Evolutionary conservation across 2,888 invertebrate species (phyloP), one percentile per base, ranked within the genome.

Genomic region (Notodromas monacha): DNA sequence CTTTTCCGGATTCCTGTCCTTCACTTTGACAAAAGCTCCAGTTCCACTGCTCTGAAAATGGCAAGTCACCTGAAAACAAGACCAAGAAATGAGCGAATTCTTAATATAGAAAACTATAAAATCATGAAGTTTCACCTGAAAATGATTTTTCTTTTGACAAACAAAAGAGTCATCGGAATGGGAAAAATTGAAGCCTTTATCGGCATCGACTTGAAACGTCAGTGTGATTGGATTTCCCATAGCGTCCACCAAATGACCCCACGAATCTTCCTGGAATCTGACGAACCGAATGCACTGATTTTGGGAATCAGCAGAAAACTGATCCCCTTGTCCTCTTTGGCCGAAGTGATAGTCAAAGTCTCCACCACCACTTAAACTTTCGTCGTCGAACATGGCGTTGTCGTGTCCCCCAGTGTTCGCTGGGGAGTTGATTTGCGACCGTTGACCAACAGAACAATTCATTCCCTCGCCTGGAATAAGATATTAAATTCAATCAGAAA

Each of bases 141-240:
- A 96, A 50, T 96, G 92, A 50, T 96, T 96, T 52, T 96, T 96
- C 59, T 96, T 96, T 58, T 96, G 92, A 49, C 92, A 92, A 27
- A 96, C 89, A 49, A 89, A 92, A 0, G 89, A 79, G 43, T 89
- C 86, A 49, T 96, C 92, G 11, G 79, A 73, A 45, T 74, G 72
- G 2, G 86, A 86, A 49, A 73, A 92, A 55, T 92, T 92, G 54
- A 96, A 96, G 2, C 92, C 92, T 52, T 96, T 96, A 49, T 96
- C 92, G 0, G 92, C 92, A 38, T 89, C 86, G 8, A 21, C 21
- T n/a, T 21, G 6, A n/a, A 8, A 21, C 21, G n/a, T 21, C n/a
- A n/a, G n/a, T n/a, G n/a, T n/a, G n/a, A n/a, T n/a, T n/a, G n/a
- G n/a, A n/a, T n/a, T n/a, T n/a, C n/a, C n/a, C n/a, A n/a, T n/a